Evolutionary conservation across 2,888 invertebrate genomes (phyloP), one percentile per base, ranked within the genome.

Genomic region (Torymus tubicola): DNA sequence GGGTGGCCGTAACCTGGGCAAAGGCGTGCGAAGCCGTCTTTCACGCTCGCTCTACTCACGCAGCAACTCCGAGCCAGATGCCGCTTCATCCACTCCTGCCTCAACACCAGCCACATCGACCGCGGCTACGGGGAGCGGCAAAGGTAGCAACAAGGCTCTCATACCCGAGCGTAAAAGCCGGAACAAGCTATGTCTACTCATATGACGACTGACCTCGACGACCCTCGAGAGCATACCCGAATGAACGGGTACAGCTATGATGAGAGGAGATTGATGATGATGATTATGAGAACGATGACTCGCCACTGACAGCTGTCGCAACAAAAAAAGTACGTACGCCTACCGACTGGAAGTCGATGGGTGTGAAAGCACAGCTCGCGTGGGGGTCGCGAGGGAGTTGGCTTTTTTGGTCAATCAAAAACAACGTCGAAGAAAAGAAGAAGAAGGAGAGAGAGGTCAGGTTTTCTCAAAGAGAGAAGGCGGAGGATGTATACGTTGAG

Each of bases 31-130:
- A 31, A 92, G 92, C 58, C 91, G 93, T 80, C 88, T 93, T 60
- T 93, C 93, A 72, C 92, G 92, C 84, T 93, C 93, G 0, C 88
- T 93, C 55, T 93, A 93, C 86, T 89, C 90, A 8, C 87, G 90
- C 18, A 89, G 88, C 79, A 87, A 87, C n/a, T 88, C 90, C 2
- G 90, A 90, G 12, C 10, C 68, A 5, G 12, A 10, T 16, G 60
- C 24, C 16, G 24, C 18, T 16, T 58, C 60, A 14, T 5, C 24
- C 18, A 21, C 53, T 50, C 16, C 31, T 24, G n/a, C 58, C 21
- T 10, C 52, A 5, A 21, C 53, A 60, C 31, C 42, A 18, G 55
- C 64, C 53, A 53, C 60, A 10, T 5, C 71, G 64, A 12, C 53
- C 5, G 42, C 58, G 24, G 16, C 65, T 8, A 42, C 10, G 0